Conservation (phyloP, 2,113 vertebrate genomes). For the Gambusia affinis region DNA sequence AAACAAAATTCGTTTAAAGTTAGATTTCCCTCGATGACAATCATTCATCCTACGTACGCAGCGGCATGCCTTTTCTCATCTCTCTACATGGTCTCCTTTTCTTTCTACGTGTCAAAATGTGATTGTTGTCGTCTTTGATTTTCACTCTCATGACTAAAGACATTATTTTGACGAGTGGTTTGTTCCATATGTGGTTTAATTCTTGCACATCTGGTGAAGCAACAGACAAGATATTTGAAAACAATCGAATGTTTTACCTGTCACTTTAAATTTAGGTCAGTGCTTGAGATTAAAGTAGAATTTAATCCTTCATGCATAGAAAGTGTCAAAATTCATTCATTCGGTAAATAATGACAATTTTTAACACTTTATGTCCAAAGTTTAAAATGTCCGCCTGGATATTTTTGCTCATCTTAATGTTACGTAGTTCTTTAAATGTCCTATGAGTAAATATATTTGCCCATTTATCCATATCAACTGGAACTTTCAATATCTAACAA, state of each 20-base stretch:
- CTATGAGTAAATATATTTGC: too few relatives aligned
- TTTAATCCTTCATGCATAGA: background rate
- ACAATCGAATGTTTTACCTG: too few relatives aligned
- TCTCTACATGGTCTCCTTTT: background rate
- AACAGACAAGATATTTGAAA: background rate
- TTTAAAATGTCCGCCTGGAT: too few relatives aligned
- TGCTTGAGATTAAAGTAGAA: background rate
- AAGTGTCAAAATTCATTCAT: too few relatives aligned
- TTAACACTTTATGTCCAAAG: too few relatives aligned
- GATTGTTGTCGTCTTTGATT: background rate
- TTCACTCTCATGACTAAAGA: background rate
- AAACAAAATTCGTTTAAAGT: background rate
- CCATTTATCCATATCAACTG: too few relatives aligned
- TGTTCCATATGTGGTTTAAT: background rate
- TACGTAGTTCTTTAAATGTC: too few relatives aligned
- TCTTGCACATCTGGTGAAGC: background rate
- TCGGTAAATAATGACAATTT: too few relatives aligned
- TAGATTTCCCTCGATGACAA: too few relatives aligned
- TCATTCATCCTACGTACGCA: background rate
- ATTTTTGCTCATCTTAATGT: too few relatives aligned
- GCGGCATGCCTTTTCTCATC: background rate
- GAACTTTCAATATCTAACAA: too few relatives aligned
- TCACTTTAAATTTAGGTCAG: background rate
- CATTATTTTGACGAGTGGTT: too few relatives aligned
- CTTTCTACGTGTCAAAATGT: background rate